phyloP scores from a whole-genome alignment of 2,888 invertebrate species.

The Andrena chrysosceles region DNA sequence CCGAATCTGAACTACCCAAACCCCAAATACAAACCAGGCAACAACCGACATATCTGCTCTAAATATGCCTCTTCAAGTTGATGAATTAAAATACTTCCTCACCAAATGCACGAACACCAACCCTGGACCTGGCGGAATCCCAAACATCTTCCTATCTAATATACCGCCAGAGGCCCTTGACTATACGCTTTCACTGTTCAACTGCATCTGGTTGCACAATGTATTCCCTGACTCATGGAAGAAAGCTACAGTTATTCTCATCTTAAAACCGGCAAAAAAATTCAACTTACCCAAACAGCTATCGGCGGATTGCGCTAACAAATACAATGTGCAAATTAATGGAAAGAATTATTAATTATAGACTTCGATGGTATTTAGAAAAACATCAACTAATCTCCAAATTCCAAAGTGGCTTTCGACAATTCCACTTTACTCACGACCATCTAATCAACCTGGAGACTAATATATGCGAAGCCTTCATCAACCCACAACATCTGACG shows the following conservation, averaged over 20 bases:
- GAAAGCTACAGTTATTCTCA: constrained; percentile 7
- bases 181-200: neutral
- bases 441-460: constrained; percentile 13
- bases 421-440: neutral
- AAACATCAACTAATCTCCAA: neutral
- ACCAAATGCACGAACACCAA: constrained; percentile 6
- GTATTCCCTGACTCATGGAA: neutral
- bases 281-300: neutral
- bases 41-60: neutral
- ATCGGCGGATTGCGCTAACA: neutral
- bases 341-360: constrained; percentile 12
- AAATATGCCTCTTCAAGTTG: neutral
- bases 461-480: constrained; percentile 4
- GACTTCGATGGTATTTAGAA: constrained; percentile 22
- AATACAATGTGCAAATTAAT: constrained; percentile 28
- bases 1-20: neutral
- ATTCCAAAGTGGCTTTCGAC: constrained; percentile 22
- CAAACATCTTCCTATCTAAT: neutral
- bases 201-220: neutral
- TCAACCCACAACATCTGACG: neutral
- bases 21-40: too few species aligned
- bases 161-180: neutral
- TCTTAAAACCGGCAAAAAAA: constrained; percentile 12
- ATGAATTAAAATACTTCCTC: constrained; percentile 1
- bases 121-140: neutral